phyloP scores from a whole-genome alignment of 2,888 invertebrate species.

The Scelioninae gen. 1 region DNA sequence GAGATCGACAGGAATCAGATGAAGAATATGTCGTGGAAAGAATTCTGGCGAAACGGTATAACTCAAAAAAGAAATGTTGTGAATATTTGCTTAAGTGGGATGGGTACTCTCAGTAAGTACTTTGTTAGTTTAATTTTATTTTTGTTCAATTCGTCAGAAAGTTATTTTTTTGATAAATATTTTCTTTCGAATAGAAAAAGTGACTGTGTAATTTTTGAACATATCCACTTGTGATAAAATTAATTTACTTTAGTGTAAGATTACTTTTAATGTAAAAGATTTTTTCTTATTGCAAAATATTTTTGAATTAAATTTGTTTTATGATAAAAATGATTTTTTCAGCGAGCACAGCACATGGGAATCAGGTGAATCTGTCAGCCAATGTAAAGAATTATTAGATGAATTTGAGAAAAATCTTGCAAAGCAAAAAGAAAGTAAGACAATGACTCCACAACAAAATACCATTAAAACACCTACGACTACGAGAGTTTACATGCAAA shows the following conservation, averaged over 20 bases:
- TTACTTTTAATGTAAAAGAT: too few relatives aligned
- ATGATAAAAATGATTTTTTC: too few relatives aligned
- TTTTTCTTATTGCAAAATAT: too few relatives aligned
- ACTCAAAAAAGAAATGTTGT: slow-evolving; percentile 90
- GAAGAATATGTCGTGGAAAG: slow-evolving; percentile 92
- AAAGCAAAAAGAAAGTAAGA: slow-evolving; percentile 90
- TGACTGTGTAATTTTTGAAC: too few relatives aligned
- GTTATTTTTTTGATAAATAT: too few relatives aligned
- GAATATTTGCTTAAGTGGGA: slow-evolving; percentile 95
- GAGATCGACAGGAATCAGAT: slow-evolving; percentile 78
- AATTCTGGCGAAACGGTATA: slow-evolving; percentile 93
- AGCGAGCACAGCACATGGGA: slow-evolving; percentile 95
- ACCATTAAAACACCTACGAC: slow-evolving; percentile 73
- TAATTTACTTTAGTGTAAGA: too few relatives aligned
- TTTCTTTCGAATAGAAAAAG: too few relatives aligned
- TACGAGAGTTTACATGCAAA: slow-evolving; percentile 73
- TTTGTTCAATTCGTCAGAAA: too few relatives aligned
- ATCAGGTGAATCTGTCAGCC: slow-evolving; percentile 90
- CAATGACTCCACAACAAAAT: slow-evolving; percentile 82
- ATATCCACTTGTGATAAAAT: too few relatives aligned
- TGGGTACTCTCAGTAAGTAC: slow-evolving; percentile 89
- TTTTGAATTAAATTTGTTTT: too few relatives aligned
- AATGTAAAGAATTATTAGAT: slow-evolving; percentile 91
- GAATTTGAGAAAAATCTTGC: slow-evolving; percentile 92
- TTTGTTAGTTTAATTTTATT: slow-evolving; percentile 1